A percentile compares a stretch with the other conserved stretches of the same genome.
These are phyloP conservation scores for Ricordea florida DNA, from an alignment of 92 coral and sea anemone genomes.

Conservation along the genomic window DNA sequence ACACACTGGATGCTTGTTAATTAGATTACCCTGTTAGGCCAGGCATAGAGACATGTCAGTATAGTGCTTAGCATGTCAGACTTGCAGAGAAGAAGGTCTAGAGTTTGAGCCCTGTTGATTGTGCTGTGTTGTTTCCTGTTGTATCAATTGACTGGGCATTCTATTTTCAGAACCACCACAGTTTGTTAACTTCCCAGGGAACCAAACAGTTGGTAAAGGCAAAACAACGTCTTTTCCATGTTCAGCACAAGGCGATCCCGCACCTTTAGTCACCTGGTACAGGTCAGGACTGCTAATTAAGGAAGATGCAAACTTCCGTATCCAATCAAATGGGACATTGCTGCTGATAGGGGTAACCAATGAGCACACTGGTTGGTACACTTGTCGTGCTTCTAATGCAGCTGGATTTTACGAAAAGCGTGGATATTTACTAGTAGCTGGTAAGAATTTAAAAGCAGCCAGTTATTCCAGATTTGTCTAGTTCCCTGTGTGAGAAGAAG, in stretches of 20 bases:
- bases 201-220: constrained; percentile 67
- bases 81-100: too few relatives aligned
- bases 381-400: constrained; percentile 64
- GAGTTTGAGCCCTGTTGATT: too few relatives aligned
- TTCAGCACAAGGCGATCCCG: constrained; percentile 75
- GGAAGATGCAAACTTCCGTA: background rate
- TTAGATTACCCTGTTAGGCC: too few relatives aligned
- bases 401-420: constrained; percentile 54
- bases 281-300: constrained; percentile 16
- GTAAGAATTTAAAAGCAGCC: constrained; percentile 1
- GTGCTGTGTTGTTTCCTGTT: background rate
- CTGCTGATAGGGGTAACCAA: constrained; percentile 35
- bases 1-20: too few relatives aligned
- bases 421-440: constrained; percentile 62
- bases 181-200: constrained; percentile 53
- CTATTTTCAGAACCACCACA: constrained; percentile 64
- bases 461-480: background rate
- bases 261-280: constrained; percentile 84
- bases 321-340: constrained; percentile 61
- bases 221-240: constrained; percentile 62
- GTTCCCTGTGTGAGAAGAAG: background rate
- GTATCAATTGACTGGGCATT: background rate
- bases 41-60: too few relatives aligned
- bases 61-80: too few relatives aligned
- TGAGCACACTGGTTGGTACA: constrained; percentile 60